phyloP scores from a whole-genome alignment of 2,797 vertebrate species.

The Hoplostethus atlanticus region DNA sequence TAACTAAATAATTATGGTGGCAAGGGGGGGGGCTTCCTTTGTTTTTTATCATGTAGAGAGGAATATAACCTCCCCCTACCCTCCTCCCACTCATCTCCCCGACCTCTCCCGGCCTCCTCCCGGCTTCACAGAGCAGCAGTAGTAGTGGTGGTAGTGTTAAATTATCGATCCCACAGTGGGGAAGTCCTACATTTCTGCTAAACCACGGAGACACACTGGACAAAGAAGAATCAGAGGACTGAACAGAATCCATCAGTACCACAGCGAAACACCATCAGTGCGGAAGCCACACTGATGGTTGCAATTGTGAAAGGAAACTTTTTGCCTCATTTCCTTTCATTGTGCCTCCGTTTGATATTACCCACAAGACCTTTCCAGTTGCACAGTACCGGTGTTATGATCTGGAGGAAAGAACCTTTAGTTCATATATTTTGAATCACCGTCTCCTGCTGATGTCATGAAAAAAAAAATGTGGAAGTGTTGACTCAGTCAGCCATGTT shows the following conservation, averaged over 20 bases:
- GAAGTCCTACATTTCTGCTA: constrained; percentile 32
- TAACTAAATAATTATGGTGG: constrained; percentile 29
- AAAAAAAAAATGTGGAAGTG: constrained; percentile 15
- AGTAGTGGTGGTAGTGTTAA: background rate
- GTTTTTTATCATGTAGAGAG: background rate
- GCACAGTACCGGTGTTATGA: constrained; percentile 46
- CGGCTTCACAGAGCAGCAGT: too few relatives aligned
- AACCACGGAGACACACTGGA: constrained; percentile 12
- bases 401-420: constrained; percentile 49
- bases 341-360: constrained; percentile 40
- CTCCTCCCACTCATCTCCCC: constrained; percentile 23
- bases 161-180: background rate
- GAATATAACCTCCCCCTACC: background rate
- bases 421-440: constrained; percentile 53
- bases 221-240: constrained; percentile 6
- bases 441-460: constrained; percentile 37
- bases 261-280: constrained; percentile 12
- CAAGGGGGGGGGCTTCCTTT: background rate
- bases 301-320: background rate
- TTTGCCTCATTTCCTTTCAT: constrained; percentile 32
- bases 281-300: constrained; percentile 17
- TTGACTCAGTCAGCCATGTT: constrained; percentile 44
- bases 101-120: constrained; percentile 19
- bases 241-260: constrained; percentile 16
- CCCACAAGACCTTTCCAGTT: constrained; percentile 41